These are phyloP conservation scores for Myrmecophaga tridactyla DNA, from an alignment of 2,113 vertebrate genomes.

Conservation along the genomic window DNA sequence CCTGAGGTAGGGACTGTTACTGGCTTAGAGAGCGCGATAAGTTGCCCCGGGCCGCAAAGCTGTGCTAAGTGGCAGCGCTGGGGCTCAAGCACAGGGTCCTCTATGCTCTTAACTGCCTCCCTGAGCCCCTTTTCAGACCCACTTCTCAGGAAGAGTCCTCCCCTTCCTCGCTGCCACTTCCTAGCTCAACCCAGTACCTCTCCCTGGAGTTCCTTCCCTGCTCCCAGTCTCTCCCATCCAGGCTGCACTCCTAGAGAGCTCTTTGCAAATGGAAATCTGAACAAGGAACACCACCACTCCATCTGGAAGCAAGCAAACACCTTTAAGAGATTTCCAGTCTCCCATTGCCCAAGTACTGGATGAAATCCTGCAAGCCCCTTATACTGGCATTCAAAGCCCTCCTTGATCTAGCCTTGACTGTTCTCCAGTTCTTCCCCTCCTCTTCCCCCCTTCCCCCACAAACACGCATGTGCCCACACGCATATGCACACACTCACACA, in stretches of 20 bases:
- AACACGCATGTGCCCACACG: neutral
- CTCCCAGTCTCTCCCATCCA: neutral
- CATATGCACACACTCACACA: no score
- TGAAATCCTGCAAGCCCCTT: neutral
- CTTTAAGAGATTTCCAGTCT: neutral
- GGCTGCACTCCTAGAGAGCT: neutral
- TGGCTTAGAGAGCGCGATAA: neutral
- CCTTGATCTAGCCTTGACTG: neutral
- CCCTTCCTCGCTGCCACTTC: no score
- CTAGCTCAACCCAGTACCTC: accelerated
- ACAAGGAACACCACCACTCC: neutral
- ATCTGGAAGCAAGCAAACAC: no score
- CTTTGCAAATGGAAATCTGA: neutral
- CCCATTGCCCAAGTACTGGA: neutral
- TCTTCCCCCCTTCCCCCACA: neutral
- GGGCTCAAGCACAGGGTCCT: neutral
- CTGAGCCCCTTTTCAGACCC: neutral
- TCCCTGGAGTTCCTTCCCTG: neutral
- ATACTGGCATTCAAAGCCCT: accelerated
- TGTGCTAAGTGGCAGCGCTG: neutral
- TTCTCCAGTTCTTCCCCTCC: neutral
- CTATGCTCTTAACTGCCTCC: neutral
- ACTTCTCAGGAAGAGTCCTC: neutral
- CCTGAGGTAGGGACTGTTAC: neutral
- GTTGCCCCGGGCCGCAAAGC: neutral